Base-by-base conservation (phyloP, 2,113 vertebrate species). In the Perognathus longimembris region DNA sequence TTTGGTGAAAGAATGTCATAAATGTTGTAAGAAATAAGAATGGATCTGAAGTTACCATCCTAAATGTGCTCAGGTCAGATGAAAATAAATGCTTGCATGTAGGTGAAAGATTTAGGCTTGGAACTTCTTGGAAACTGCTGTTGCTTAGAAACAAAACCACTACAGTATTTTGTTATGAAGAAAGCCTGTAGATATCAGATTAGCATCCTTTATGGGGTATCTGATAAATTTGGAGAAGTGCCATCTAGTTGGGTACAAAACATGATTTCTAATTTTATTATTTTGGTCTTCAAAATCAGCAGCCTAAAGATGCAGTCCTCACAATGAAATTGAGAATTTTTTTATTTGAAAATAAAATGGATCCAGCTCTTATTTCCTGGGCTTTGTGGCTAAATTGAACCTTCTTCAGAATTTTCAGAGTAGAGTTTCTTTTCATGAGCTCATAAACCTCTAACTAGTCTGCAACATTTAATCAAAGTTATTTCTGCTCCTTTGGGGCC, bases 61-160 rank as follows among this genome's bases (percentile, higher is more conserved):
- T 30, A 67, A 87, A 18, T 30, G 21, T 15, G n/a, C 36, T 71
- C 28, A 70, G 20, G 22, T n/a, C 50, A 54, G 40, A 22, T 36
- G n/a, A 21, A 76, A 87, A 89, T 30, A 74, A 76, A 34, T 73
- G 6, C 40, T 63, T 34, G 54, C 4, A 17, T 26, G 59, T 40
- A 70, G 40, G 61, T 50, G 17, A 92, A 57, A 89, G n/a, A 57
- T 20, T 14, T 17, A 59, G 50, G 18, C 18, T 85, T 66, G 61
- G 73, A 66, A n/a, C 61, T 86, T 92, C 82, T 80, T 73, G 21
- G 69, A 85, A 85, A 69, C 8, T 10, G 20, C 38, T 85, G 34
- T 85, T 85, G 87, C 50, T 92, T 90, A 40, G 7, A n/a, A 76
- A 69, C 30, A 78, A 93, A 94, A 73, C 69, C 40, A 78, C 45